Base-by-base conservation (phyloP, 2,888 invertebrate species). In the Nomada fabriciana region DNA sequence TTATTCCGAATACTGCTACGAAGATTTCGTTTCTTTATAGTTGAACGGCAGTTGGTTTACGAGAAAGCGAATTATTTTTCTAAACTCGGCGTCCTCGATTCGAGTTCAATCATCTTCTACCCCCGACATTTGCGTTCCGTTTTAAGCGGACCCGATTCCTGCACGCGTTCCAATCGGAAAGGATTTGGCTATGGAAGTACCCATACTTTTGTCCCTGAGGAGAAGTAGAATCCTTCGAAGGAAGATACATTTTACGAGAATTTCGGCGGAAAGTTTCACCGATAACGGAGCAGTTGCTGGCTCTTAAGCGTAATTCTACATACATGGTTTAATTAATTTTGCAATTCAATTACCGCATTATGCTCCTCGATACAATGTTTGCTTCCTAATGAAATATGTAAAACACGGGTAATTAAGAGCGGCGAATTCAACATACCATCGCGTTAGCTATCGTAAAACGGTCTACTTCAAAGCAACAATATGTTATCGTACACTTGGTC, bases 61-160 rank as follows among this genome's bases (percentile, higher is more conserved):
- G 63, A 61, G 83, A 79, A 86, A 82, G 78, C 78, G 83, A 85
- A 82, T 86, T 63, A 73, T 83, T 86, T 83, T 72, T 74, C 63
- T 43, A 70, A 73, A 42, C 36, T 29, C 72, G 20, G 47, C 29
- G 76, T 60, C 75, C 72, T 43, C 74, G 77, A 77, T 80, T 70
- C 63, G 60, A 63, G 59, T 55, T 80, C 67, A 47, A 83, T 86
- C 76, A 67, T 80, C 74, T 70, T 74, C 25, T 29, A 69, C 60
- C 36, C 0, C 47, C 29, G 18, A 25, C 61, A 29, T 63, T 80
- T 64, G 59, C 50, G 43, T 52, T 74, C 57, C 68, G 68, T 57
- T 55, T 86, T 59, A 64, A 80, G 65, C 65, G 25, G 52, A 77
- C 63, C 64, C 68, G 52, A 80, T 60, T 50, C 36, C 63, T 20